These are phyloP conservation scores for Cephonodes hylas DNA, from an alignment of 2,888 invertebrate genomes.

Conservation along the genomic window DNA sequence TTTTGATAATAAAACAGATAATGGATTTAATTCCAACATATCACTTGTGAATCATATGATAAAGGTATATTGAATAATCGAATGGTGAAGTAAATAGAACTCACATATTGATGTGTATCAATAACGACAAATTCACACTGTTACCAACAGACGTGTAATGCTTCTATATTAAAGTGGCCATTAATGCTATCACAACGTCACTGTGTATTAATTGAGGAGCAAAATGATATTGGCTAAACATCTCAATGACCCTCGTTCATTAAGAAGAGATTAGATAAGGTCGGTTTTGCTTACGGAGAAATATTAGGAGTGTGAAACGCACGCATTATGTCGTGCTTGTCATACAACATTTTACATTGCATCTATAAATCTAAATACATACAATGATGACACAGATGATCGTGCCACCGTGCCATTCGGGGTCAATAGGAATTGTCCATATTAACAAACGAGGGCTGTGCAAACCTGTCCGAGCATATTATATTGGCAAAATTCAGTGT, in stretches of 20 bases:
- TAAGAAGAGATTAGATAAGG: constrained; percentile 25
- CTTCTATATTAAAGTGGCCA: not conserved
- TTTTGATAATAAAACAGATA: not conserved
- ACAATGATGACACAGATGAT: constrained; percentile 41
- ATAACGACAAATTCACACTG: not conserved
- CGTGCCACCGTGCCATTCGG: constrained; percentile 41
- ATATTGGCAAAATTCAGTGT: constrained; percentile 5
- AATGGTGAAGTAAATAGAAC: not conserved
- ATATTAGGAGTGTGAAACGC: not conserved
- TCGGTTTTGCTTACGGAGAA: constrained; percentile 18
- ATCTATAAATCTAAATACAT: constrained; percentile 7
- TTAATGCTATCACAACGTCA: not conserved
- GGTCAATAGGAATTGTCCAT: constrained; percentile 45
- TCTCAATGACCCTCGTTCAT: constrained; percentile 21
- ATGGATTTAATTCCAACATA: not conserved
- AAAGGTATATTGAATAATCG: not conserved
- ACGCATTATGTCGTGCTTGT: not conserved
- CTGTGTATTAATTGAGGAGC: constrained; percentile 10
- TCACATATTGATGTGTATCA: not conserved
- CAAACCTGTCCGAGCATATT: constrained; percentile 29
- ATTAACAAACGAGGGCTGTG: constrained; percentile 39
- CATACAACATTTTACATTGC: constrained; percentile 1
- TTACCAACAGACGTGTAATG: not conserved
- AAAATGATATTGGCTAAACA: constrained; percentile 12
- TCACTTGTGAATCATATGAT: not conserved